Evolutionary conservation across 2,797 vertebrate species (phyloP).

Genomic region (Acanthurus lineatus): DNA sequence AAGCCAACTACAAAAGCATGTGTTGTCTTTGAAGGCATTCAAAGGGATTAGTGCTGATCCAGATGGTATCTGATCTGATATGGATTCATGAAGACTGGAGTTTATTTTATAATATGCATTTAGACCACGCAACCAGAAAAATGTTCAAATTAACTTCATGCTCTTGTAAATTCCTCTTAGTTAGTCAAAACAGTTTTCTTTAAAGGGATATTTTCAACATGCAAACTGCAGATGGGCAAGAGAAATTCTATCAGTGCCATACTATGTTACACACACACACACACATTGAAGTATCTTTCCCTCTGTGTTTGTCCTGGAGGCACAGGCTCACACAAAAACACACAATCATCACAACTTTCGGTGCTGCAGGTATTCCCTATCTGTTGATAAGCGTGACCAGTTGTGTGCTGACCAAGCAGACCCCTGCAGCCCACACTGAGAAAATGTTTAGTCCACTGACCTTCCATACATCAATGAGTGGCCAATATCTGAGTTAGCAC

Average conservation of each 20-base stretch:
- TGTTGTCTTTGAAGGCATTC: conserved; percentile 23
- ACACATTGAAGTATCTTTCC: conserved; percentile 18
- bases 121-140: conserved; percentile 17
- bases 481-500: conserved; percentile 46
- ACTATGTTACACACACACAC: conserved; percentile 23
- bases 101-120: conserved; percentile 19
- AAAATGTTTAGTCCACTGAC: conserved; percentile 55
- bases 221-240: conserved; percentile 11
- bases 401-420: conserved; percentile 68
- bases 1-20: neutral
- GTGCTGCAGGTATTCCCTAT: conserved; percentile 59
- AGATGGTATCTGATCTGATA: conserved; percentile 37
- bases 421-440: conserved; percentile 42
- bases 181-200: conserved; percentile 33
- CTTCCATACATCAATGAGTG: conserved; percentile 49
- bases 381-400: conserved; percentile 56
- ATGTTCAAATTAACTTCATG: conserved; percentile 40
- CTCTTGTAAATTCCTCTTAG: conserved; percentile 30
- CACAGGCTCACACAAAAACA: conserved; percentile 35
- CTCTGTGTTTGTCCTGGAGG: conserved; percentile 28
- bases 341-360: conserved; percentile 19
- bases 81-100: neutral
- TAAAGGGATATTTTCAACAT: conserved; percentile 10
- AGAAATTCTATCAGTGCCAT: conserved; percentile 13
- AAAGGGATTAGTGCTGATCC: conserved; percentile 22